Conservation (phyloP, 2,113 vertebrate species). For the Hypomesus transpacificus region DNA sequence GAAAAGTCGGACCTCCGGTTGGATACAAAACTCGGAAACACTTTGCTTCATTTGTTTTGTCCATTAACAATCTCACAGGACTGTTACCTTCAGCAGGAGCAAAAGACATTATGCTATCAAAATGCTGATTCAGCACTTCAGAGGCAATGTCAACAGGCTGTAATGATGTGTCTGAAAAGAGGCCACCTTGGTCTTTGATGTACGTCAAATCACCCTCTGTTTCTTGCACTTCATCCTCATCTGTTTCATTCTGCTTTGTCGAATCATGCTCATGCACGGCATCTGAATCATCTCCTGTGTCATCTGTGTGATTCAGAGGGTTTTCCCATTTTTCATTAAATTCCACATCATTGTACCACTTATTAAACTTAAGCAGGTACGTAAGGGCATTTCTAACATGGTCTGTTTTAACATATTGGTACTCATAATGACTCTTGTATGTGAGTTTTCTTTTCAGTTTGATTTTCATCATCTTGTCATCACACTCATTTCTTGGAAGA, state of each 20-base stretch:
- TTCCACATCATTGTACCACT: conserved; percentile 11
- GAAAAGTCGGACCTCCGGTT: neutral
- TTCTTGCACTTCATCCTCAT: neutral
- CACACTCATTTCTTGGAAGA: conserved; percentile 16
- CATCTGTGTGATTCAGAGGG: conserved; percentile 1
- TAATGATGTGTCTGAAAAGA: conserved; percentile 6
- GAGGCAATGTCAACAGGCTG: neutral
- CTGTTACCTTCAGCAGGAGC: conserved; percentile 24
- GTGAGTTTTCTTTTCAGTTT: conserved; percentile 24
- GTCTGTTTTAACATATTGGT: conserved; percentile 2
- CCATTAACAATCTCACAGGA: conserved; percentile 8
- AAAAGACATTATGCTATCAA: neutral
- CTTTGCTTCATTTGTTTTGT: conserved; percentile 29
- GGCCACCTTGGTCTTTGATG: neutral
- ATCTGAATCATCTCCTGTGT: neutral
- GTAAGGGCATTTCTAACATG: conserved; percentile 7
- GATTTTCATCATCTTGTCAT: conserved; percentile 2
- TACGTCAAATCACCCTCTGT: conserved; percentile 11
- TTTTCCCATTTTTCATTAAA: conserved; percentile 25
- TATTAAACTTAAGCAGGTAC: conserved; percentile 2
- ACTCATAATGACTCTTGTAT: conserved; percentile 27
- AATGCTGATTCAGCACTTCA: conserved; percentile 10
- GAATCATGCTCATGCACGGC: neutral
- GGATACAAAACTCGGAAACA: conserved; percentile 34
- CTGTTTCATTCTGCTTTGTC: neutral